phyloP scores from a whole-genome alignment of 2,888 invertebrate genomes.

The Chymomyza procnemis region DNA sequence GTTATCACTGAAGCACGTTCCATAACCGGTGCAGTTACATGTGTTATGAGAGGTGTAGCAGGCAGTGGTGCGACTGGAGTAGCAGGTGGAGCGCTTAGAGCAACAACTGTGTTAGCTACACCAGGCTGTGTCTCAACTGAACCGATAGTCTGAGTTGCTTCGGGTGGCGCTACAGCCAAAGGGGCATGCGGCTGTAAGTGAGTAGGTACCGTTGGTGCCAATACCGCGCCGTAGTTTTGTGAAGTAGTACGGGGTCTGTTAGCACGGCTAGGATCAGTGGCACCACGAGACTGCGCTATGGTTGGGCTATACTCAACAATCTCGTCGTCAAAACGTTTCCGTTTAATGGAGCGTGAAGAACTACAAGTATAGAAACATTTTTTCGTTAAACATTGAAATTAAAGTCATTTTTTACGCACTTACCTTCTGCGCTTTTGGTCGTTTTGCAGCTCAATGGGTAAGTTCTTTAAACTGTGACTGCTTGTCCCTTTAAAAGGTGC shows the following conservation, averaged over 20 bases:
- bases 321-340: constrained; percentile 97
- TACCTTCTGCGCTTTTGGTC: constrained; percentile 78
- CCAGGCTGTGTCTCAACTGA: constrained; percentile 27
- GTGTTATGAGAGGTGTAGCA: constrained; percentile 23
- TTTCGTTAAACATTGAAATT: background rate
- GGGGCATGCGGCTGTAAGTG: background rate
- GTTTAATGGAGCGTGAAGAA: constrained; percentile 95
- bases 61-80: constrained; percentile 25
- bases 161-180: constrained; percentile 17
- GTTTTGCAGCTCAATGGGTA: constrained; percentile 75
- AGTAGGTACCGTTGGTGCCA: constrained; percentile 35
- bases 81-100: constrained; percentile 29
- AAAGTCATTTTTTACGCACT: constrained; percentile 19
- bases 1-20: constrained; percentile 44
- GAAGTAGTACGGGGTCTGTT: constrained; percentile 80
- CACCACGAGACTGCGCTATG: constrained; percentile 80
- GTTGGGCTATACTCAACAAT: constrained; percentile 93
- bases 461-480: constrained; percentile 43
- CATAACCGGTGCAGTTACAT: constrained; percentile 42
- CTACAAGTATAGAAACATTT: constrained; percentile 69
- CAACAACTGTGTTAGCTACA: constrained; percentile 18
- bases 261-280: constrained; percentile 64
- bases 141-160: constrained; percentile 22
- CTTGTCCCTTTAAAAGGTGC: background rate
- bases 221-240: constrained; percentile 76